Evolutionary conservation across 2,797 vertebrate species (phyloP).

Genomic region (Dromococcyx pavoninus): DNA sequence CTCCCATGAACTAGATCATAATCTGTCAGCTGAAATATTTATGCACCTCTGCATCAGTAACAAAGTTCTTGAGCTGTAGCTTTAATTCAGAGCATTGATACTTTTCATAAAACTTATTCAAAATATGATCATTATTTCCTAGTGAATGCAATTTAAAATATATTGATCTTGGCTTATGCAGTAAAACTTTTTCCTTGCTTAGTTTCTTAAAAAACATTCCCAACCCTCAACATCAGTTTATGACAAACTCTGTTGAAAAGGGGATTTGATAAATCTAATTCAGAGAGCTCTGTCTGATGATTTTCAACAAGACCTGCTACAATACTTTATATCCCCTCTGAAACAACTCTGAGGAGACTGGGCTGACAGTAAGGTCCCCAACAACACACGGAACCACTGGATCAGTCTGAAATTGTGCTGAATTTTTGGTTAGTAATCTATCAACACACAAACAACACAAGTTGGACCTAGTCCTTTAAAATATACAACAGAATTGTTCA

Average conservation of each 20-base stretch:
- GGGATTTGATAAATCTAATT: not conserved
- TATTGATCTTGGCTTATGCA: not conserved
- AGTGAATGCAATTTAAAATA: not conserved
- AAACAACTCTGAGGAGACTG: not conserved
- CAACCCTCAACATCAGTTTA: not conserved
- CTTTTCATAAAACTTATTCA: not conserved
- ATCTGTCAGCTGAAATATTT: not conserved
- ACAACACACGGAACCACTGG: not conserved
- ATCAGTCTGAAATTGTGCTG: not conserved
- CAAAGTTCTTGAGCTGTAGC: not conserved
- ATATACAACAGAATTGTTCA: not conserved
- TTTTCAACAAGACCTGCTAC: not conserved
- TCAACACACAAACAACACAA: not conserved
- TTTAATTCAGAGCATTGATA: not conserved
- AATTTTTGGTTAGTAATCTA: not conserved
- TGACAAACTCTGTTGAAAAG: not conserved
- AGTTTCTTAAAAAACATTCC: not conserved
- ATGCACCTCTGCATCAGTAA: fast-evolving
- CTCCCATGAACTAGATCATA: not conserved
- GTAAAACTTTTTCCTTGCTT: not conserved
- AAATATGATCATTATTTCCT: not conserved
- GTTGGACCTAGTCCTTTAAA: not conserved
- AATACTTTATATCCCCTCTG: not conserved
- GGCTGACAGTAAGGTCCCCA: not conserved
- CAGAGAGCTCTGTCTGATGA: not conserved